Percentiles rank a stretch among this genome's conserved stretches.
phyloP scores from a whole-genome alignment of 2,113 vertebrate genomes.

The Physeter macrocephalus region DNA sequence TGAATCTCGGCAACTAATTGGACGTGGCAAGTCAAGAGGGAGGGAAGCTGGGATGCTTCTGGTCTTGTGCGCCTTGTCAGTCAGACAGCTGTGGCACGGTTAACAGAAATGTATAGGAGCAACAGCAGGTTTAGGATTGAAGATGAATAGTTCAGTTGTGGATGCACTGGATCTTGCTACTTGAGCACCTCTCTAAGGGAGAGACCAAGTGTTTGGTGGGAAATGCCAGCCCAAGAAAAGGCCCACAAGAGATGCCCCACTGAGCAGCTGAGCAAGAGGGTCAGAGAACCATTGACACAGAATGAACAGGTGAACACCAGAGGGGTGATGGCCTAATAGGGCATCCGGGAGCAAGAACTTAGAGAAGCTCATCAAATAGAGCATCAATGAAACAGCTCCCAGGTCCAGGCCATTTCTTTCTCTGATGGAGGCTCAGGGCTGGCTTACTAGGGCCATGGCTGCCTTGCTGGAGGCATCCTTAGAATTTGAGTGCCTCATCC shows the following conservation, averaged over 20 bases:
- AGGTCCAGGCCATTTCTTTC: background rate
- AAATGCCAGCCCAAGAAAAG: background rate
- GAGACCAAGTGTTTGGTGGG: background rate
- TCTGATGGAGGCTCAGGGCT: background rate
- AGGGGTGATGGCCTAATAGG: background rate
- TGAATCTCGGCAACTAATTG: background rate
- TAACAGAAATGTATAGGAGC: background rate
- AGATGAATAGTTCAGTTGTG: background rate
- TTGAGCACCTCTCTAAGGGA: background rate
- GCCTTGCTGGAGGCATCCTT: background rate
- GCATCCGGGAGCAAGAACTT: background rate
- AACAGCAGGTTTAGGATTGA: background rate
- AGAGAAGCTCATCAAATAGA: background rate
- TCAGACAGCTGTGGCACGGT: background rate
- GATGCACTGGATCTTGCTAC: background rate
- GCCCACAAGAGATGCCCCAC: too few relatives aligned
- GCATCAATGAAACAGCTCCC: fast-evolving
- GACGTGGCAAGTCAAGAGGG: background rate
- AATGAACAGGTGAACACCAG: background rate
- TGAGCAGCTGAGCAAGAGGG: background rate
- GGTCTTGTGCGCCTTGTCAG: background rate
- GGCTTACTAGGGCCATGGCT: fast-evolving
- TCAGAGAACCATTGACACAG: background rate
- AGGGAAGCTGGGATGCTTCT: background rate
- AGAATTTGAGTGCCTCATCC: too few relatives aligned